Base-by-base conservation (phyloP, 30 jellyfish, hydroid and myxozoan genomes). In the Clytia hemisphaerica region DNA sequence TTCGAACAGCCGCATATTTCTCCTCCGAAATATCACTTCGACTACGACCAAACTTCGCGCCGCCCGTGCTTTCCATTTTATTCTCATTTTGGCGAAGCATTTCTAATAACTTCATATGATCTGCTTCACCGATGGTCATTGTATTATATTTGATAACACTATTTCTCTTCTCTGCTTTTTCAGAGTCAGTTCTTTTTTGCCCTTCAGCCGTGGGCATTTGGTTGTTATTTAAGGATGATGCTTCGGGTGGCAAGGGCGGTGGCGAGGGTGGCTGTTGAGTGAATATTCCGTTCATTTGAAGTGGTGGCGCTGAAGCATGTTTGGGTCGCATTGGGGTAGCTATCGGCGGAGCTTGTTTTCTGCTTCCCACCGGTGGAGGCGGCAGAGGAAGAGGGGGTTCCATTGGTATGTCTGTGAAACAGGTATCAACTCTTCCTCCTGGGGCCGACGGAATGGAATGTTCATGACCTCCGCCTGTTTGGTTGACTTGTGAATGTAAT, bases 71-170 rank as follows among this genome's bases (percentile, higher is more conserved):
- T 25, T 44, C 75, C 59, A 45, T 75, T 21, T 25, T 37, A 45
- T 48, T 48, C 15, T 30, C 47, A 49, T 12, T 35, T 44, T 19
- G 51, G n/a, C 40, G 57, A 10, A 69, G 46, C 50, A 45, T 79
- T 37, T 72, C 40, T 40, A 58, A n/a, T 21, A 58, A 49, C 10
- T 31, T 38, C 21, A 32, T 53, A 24, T 66, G 55, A 9, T 58
- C 79, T 53, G 54, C 15, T 24, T 58, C 84, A 33, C 78, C 84
- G 15, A 72, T 53, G 10, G 78, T 54, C 16, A 72, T 67, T 21
- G 84, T 72, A 12, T 72, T 30, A n/a, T 79, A 29, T 53, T 72
- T 72, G 21, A 26, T 16, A 22, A 31, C 75, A 15, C 36, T 61
- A 5, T 57, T 57, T n/a, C 70, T 57, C 3, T 45, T 33, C 44